Base-by-base conservation (phyloP, 2,888 invertebrate genomes). In the Agrotis ipsilon region DNA sequence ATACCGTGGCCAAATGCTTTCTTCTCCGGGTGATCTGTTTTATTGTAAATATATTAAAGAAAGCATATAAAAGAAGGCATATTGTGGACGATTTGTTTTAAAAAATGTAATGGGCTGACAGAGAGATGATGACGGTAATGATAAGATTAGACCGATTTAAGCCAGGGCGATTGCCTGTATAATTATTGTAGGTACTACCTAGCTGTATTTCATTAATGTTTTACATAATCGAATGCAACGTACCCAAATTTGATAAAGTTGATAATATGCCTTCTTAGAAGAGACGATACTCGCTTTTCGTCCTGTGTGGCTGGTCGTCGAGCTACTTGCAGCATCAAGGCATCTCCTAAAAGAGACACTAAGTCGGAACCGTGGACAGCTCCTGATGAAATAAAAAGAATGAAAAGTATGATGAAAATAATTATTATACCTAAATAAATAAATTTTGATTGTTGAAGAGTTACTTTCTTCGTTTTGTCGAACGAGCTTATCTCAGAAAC, bases 361-460 rank as follows among this genome's bases (percentile, higher is more conserved):
- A 98, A 91, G 89, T 98, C 98, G 0, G 97, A 96, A 7, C 97
- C 97, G 80, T 97, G 97, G 0, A 97, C 96, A n/a, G 97, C 97
- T 68, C 97, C 97, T 97, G 77, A 39, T 18, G 18, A 72, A 55
- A 63, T 21, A 2, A 57, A 68, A 69, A 11, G 39, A 11, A 69
- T 24, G 14, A 24, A 43, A 49, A n/a, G 21, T 49, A 27, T 5
- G 21, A 19, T 24, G 14, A 5, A 49, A 48, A 66, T 21, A 65
- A n/a, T n/a, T n/a, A 27, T 7, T 32, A n/a, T n/a, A n/a, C n/a
- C n/a, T n/a, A n/a, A n/a, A n/a, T n/a, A n/a, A n/a, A n/a, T n/a
- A n/a, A n/a, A n/a, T n/a, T n/a, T n/a, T n/a, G n/a, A n/a, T n/a
- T n/a, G n/a, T n/a, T 32, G 32, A 32, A 32, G 32, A 32, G 32